Conservation (phyloP, 1,140 invertebrate species). For the Drosophila sp. region DNA sequence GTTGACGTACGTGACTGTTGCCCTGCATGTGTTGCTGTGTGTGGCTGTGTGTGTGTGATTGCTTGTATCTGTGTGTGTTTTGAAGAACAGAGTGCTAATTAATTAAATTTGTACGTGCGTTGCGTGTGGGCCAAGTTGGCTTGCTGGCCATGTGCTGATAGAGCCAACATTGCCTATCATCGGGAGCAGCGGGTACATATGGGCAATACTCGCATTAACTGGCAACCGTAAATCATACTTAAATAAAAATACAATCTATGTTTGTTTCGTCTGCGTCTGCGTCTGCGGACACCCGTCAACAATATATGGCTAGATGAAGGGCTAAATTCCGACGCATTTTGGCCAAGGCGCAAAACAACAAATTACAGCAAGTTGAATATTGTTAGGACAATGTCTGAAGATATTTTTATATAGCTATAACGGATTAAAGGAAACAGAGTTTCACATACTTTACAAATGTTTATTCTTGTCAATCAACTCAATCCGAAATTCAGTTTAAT, state of each 20-base stretch:
- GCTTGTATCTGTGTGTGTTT: conserved; percentile 56
- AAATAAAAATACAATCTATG: conserved; percentile 73
- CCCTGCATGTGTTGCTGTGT: neutral
- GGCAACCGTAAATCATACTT: conserved; percentile 78
- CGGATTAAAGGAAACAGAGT: too few species aligned
- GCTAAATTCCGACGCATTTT: neutral
- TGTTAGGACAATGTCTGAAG: neutral
- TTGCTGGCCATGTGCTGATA: conserved; percentile 53
- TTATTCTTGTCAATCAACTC: too few species aligned
- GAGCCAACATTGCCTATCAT: conserved; percentile 38
- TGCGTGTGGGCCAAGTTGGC: conserved; percentile 41
- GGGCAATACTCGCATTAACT: conserved; percentile 68
- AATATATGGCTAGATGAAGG: conserved; percentile 36
- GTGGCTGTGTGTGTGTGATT: conserved; percentile 13
- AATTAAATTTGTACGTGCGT: conserved; percentile 81
- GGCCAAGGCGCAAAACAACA: neutral
- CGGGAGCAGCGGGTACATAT: conserved; percentile 38
- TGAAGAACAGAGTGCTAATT: conserved; percentile 80
- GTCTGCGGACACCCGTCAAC: conserved; percentile 39
- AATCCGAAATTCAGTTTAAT: too few species aligned
- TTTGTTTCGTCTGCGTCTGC: conserved; percentile 27
- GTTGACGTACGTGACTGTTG: conserved; percentile 61
- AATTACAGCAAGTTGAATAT: neutral
- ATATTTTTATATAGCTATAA: too few species aligned
- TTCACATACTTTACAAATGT: too few species aligned